These are phyloP conservation scores for Taeniopygia guttata DNA, from an alignment of 2,797 vertebrate genomes.

Conservation along the genomic window DNA sequence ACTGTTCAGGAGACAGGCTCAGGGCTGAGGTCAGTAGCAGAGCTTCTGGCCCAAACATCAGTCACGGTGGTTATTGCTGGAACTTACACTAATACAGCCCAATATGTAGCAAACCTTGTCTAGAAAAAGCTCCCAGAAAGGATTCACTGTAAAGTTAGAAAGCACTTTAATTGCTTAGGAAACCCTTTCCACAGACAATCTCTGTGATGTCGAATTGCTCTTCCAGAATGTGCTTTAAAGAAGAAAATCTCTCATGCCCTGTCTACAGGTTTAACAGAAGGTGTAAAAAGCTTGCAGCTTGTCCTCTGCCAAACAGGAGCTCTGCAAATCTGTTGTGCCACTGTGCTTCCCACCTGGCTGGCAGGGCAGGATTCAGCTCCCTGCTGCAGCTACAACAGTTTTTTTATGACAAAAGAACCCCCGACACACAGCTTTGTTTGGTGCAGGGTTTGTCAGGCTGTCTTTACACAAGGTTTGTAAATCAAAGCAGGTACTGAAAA, in stretches of 20 bases:
- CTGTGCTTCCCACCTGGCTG: neutral
- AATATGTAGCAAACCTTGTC: neutral
- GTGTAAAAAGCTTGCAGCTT: neutral
- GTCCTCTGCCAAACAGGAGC: neutral
- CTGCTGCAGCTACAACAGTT: neutral
- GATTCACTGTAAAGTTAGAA: neutral
- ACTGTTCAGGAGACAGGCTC: neutral
- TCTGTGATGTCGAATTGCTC: neutral
- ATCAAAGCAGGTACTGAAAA: neutral
- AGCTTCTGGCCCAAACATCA: neutral
- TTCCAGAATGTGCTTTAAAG: neutral
- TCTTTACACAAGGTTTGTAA: neutral
- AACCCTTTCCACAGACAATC: neutral
- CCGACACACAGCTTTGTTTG: neutral
- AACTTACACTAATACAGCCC: neutral
- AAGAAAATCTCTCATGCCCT: neutral
- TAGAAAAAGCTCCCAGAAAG: neutral
- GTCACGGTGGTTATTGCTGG: neutral
- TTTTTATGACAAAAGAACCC: neutral
- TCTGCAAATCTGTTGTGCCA: neutral
- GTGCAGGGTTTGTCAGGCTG: accelerated
- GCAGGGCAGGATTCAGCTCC: neutral
- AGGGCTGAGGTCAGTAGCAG: neutral
- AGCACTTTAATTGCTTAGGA: neutral
- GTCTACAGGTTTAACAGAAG: neutral